Conservation (phyloP, 2,113 vertebrate genomes). For the Nycticryphes semicollaris region DNA sequence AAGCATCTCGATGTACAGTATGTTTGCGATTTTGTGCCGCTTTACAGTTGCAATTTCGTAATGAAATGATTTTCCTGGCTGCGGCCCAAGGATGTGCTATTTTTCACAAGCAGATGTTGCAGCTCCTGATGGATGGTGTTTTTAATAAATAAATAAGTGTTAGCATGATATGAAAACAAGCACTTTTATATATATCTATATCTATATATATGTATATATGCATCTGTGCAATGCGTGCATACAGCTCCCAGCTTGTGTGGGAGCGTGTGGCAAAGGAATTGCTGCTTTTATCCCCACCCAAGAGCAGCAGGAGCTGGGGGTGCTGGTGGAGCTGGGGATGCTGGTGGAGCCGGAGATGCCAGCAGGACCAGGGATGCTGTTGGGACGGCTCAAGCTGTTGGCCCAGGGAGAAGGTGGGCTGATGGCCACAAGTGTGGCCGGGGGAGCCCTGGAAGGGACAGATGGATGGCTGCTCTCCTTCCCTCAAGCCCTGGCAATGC, state of each 20-base stretch:
- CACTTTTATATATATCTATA: not conserved
- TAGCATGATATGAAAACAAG: not conserved
- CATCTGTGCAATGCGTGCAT: not conserved
- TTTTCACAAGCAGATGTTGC: slow-evolving; percentile 60
- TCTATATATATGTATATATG: too few species aligned
- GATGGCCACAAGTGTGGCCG: too few species aligned
- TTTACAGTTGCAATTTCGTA: slow-evolving; percentile 27
- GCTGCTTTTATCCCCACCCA: not conserved
- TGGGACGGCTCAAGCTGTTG: not conserved
- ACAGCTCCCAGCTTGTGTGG: not conserved
- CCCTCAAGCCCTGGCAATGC: fast-evolving
- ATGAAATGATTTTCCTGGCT: slow-evolving; percentile 42
- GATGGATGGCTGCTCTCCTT: not conserved
- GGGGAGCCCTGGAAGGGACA: not conserved
- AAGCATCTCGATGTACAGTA: slow-evolving; percentile 47
- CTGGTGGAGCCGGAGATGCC: too few species aligned
- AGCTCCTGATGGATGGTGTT: slow-evolving; percentile 34
- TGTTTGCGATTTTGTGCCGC: slow-evolving; percentile 36
- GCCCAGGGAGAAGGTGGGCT: not conserved
- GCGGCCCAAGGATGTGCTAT: slow-evolving; percentile 57
- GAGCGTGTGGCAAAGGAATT: not conserved
- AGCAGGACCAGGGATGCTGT: too few species aligned
- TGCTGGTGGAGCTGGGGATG: not conserved
- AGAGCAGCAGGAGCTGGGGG: not conserved
- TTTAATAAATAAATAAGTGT: slow-evolving; percentile 39